A percentile compares a stretch with the other conserved stretches of the same genome.
These are phyloP conservation scores for Chironomus riparius DNA, from an alignment of 2,888 invertebrate genomes.

Conservation along the genomic window DNA sequence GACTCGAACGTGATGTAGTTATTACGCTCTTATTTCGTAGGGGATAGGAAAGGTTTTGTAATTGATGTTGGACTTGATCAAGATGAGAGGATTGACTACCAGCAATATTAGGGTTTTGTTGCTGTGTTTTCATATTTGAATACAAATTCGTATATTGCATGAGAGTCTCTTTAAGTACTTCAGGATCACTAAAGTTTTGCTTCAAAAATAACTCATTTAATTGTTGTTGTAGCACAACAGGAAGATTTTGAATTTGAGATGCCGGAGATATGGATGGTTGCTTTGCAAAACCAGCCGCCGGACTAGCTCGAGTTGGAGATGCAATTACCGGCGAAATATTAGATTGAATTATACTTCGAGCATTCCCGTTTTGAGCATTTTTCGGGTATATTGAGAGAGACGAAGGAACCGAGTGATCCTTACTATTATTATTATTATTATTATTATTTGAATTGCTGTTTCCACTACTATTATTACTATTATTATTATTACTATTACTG, in stretches of 20 bases:
- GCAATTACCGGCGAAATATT: constrained; percentile 17
- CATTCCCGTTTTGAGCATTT: constrained; percentile 9
- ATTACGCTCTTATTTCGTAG: constrained; percentile 28
- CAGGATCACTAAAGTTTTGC: constrained; percentile 16
- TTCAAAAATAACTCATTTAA: constrained; percentile 8
- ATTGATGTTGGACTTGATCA: neutral
- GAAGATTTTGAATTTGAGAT: constrained; percentile 5
- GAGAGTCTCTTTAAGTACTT: constrained; percentile 16
- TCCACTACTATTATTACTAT: neutral
- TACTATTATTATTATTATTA: neutral
- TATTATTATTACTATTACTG: neutral
- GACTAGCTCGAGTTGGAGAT: constrained; percentile 22
- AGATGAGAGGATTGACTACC: constrained; percentile 30
- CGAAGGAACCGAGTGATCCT: constrained; percentile 11
- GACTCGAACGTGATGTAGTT: constrained; percentile 32
- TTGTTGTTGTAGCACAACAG: constrained; percentile 21
- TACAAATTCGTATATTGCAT: constrained; percentile 15
- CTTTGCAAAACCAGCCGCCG: constrained; percentile 7
- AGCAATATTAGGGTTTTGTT: constrained; percentile 8
- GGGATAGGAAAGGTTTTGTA: neutral
- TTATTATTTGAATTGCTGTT: neutral
- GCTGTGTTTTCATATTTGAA: constrained; percentile 11
- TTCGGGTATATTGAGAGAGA: constrained; percentile 25
- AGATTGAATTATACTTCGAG: constrained; percentile 7
- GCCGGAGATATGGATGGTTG: constrained; percentile 24